phyloP scores from a whole-genome alignment of 2,113 vertebrate genomes.

The Microcebus lehilahytsara region DNA sequence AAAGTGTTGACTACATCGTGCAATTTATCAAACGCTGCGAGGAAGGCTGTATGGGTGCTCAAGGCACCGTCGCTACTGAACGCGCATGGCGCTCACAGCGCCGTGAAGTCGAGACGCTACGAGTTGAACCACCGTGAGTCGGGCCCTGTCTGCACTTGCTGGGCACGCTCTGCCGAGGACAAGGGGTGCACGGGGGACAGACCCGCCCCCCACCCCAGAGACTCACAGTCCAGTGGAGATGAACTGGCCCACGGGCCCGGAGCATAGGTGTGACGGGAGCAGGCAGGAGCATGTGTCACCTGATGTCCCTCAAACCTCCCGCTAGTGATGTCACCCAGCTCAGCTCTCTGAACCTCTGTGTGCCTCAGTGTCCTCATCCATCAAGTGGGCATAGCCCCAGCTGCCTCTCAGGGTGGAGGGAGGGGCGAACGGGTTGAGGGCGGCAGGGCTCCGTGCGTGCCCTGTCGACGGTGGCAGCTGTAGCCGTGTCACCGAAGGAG shows the following conservation, averaged over 20 bases:
- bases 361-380: background rate
- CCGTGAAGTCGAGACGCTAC: rapidly evolving
- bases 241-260: rapidly evolving
- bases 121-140: background rate
- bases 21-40: background rate
- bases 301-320: background rate
- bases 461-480: rapidly evolving
- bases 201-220: too few species aligned
- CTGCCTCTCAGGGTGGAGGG: background rate
- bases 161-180: rapidly evolving
- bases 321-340: rapidly evolving
- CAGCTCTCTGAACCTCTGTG: rapidly evolving
- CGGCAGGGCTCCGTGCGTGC: rapidly evolving
- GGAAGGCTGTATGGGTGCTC: background rate
- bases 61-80: background rate
- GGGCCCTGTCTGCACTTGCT: rapidly evolving
- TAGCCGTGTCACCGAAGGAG: rapidly evolving
- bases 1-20: background rate
- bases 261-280: too few species aligned
- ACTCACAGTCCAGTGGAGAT: rapidly evolving
- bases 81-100: background rate
- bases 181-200: background rate
- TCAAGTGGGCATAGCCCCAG: rapidly evolving
- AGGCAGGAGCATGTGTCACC: rapidly evolving
- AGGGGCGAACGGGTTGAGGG: rapidly evolving